Conservation (phyloP, 2,888 invertebrate genomes). For the Alentia gelatinosa region DNA sequence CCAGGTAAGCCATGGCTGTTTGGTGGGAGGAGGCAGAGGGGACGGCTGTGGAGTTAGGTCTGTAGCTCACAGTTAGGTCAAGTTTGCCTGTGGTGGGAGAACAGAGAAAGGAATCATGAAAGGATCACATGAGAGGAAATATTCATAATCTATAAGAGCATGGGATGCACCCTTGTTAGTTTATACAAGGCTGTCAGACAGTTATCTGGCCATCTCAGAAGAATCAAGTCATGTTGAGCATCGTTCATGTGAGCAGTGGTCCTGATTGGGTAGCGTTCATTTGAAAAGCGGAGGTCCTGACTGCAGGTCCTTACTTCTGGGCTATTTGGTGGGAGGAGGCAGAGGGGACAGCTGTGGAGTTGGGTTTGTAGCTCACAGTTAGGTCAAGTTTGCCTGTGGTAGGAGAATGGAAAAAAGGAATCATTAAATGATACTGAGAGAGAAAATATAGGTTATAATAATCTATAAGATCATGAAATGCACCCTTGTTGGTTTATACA, state of each 20-base stretch:
- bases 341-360: not conserved
- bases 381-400: conserved; percentile 26
- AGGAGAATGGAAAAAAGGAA: no score
- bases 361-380: not conserved
- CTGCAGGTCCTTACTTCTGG: not conserved
- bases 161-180: not conserved
- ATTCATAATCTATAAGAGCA: no score
- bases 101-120: no score
- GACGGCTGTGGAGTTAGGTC: not conserved
- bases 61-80: not conserved
- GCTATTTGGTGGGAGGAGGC: not conserved
- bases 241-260: not conserved
- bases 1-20: not conserved
- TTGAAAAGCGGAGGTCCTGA: no score
- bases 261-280: not conserved
- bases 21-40: not conserved
- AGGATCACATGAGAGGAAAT: no score
- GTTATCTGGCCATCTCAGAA: not conserved
- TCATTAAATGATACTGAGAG: no score
- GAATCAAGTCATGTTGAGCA: not conserved
- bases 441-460: no score
- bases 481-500: no score
- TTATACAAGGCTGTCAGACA: not conserved
- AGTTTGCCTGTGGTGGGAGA: conserved; percentile 10
- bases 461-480: no score